phyloP scores from a whole-genome alignment of 2,888 invertebrate species.

The Drosophila tripunctata region DNA sequence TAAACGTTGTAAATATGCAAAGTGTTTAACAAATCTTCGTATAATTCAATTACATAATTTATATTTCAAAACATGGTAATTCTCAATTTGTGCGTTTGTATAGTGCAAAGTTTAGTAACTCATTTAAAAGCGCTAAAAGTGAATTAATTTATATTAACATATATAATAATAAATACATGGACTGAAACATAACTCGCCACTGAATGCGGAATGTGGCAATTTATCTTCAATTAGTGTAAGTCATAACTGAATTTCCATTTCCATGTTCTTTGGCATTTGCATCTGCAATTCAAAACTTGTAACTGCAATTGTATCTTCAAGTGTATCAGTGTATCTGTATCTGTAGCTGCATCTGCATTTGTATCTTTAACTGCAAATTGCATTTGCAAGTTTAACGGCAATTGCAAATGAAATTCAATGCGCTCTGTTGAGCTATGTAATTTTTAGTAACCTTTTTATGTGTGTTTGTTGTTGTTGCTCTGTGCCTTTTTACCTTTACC shows the following conservation, averaged over 20 bases:
- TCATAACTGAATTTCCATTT: not conserved
- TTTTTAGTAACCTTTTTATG: slow-evolving; percentile 28
- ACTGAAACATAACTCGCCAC: not conserved
- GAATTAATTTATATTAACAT: too few relatives aligned
- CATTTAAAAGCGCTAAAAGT: too few relatives aligned
- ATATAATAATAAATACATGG: too few relatives aligned
- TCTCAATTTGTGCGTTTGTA: too few relatives aligned
- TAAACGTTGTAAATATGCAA: too few relatives aligned
- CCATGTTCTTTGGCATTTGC: not conserved
- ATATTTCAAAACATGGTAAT: too few relatives aligned
- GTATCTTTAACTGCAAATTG: slow-evolving; percentile 34
- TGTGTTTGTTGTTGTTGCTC: not conserved
- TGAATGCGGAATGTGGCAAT: not conserved
- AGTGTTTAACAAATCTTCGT: too few relatives aligned
- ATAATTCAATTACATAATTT: too few relatives aligned
- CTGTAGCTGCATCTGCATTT: not conserved
- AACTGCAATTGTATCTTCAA: slow-evolving; percentile 22
- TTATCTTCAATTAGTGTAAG: slow-evolving; percentile 18
- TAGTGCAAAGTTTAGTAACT: too few relatives aligned
- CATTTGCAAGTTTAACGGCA: slow-evolving; percentile 19
- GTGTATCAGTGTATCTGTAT: not conserved
- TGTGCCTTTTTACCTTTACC: not conserved
- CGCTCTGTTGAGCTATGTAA: slow-evolving; percentile 41
- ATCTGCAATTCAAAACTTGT: slow-evolving; percentile 8
- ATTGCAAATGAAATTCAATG: slow-evolving; percentile 36